Evolutionary conservation across 2,113 vertebrate species (phyloP).

Genomic region (Colossoma macropomum): DNA sequence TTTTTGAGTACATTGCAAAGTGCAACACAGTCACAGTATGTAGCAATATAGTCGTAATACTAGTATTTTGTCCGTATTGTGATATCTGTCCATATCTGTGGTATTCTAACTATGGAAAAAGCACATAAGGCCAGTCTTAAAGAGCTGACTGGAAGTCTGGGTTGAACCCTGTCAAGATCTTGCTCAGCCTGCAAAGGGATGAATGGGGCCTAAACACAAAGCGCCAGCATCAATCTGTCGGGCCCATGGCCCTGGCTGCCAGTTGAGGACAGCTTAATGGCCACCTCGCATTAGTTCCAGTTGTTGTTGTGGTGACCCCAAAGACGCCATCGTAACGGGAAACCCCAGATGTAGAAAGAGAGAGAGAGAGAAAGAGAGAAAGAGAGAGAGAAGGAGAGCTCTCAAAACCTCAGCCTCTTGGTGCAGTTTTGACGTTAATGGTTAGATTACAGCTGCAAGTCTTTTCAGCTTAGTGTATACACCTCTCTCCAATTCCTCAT

Average conservation of each 20-base stretch:
- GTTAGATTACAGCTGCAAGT: not conserved
- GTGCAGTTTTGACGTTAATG: not conserved
- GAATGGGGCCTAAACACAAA: conserved; percentile 57
- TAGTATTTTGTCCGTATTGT: not conserved
- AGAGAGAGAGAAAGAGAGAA: not conserved
- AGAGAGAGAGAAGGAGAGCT: too few species aligned
- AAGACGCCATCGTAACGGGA: conserved; percentile 25
- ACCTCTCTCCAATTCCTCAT: not conserved
- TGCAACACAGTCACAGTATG: too few species aligned
- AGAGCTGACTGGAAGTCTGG: conserved; percentile 67
- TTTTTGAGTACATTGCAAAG: too few species aligned
- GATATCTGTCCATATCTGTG: not conserved
- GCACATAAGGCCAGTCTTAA: conserved; percentile 49
- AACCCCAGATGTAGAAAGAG: conserved; percentile 36
- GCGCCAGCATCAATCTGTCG: conserved; percentile 50
- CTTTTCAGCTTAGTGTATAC: not conserved
- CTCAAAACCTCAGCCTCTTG: not conserved
- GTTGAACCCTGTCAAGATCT: conserved; percentile 55
- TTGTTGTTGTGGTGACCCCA: conserved; percentile 59
- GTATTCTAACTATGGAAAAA: conserved; percentile 41
- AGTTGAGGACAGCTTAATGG: conserved; percentile 72
- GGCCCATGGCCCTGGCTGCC: conserved; percentile 30
- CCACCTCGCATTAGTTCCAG: conserved; percentile 68
- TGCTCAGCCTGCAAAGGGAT: conserved; percentile 39
- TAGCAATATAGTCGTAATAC: too few species aligned